Evolutionary conservation across 1,140 invertebrate genomes (phyloP), one percentile per base, ranked within the genome.

Genomic region (Drosophila nikananu): DNA sequence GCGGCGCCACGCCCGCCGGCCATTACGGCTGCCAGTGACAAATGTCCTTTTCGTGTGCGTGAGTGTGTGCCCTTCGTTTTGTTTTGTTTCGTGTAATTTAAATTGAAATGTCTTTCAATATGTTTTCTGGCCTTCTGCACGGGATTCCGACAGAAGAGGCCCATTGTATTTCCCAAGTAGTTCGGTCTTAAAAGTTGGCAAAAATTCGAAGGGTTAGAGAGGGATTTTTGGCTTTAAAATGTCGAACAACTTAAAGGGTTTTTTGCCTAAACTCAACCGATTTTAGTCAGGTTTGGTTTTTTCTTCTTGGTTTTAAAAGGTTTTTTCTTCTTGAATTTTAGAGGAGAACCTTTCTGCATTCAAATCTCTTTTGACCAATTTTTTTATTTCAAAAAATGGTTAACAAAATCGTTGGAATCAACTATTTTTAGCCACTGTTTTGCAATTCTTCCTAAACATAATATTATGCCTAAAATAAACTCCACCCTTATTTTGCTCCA

Each of bases 51-150:
- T 37, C 21, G 54, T 27, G 46, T n/a, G 27, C 7, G n/a, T n/a
- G 3, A n/a, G 23, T 39, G 44, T 37, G 39, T 3, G 30, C 27
- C 37, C n/a, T n/a, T 54, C 13, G 52, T 55, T 57, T 37, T 55
- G 52, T 35, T 54, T 55, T 19, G 60, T 44, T 67, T 67, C 48
- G 42, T 79, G 65, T 79, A 71, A 78, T 77, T 77, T 78, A 77
- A 77, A 77, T 77, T 77, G 64, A 77, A 78, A 70, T 78, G 74
- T 78, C 74, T 70, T 51, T 78, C 57, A 77, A 77, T 79, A 62
- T 44, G 37, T 42, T 49, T 44, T 39, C 37, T 61, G 27, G 12
- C 3, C 23, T 37, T 61, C 44, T 49, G 35, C 19, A 15, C 32
- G 9, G 13, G 19, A 39, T 25, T 35, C 10, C 35, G 21, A 23